These are phyloP conservation scores for Lerista edwardsae DNA, from an alignment of 2,797 vertebrate species.

Conservation along the genomic window DNA sequence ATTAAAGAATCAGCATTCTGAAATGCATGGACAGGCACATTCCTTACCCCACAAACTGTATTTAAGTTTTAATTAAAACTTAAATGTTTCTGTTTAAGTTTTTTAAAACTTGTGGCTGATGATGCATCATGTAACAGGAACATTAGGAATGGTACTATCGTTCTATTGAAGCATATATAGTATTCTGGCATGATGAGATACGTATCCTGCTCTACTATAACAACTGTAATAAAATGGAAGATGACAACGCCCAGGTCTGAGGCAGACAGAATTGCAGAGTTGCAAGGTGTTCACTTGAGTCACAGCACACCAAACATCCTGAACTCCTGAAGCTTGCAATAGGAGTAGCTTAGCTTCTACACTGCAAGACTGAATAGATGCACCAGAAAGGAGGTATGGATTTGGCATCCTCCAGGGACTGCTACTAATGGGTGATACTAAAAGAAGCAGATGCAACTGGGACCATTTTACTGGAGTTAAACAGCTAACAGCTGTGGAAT, in stretches of 20 bases:
- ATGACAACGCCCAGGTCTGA: not conserved
- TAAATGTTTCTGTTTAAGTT: no score
- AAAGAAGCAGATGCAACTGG: not conserved
- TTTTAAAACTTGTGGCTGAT: not conserved
- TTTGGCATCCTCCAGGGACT: not conserved
- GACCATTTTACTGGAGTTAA: not conserved
- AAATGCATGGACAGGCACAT: fast-evolving
- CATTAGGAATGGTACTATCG: not conserved
- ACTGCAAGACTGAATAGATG: not conserved
- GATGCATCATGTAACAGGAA: fast-evolving
- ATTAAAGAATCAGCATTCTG: conserved; percentile 8
- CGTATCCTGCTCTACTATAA: no score
- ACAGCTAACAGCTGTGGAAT: no score
- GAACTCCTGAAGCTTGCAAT: not conserved
- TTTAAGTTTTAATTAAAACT: not conserved
- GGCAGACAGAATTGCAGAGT: not conserved
- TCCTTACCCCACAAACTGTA: fast-evolving
- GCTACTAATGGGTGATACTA: not conserved
- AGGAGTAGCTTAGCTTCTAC: fast-evolving
- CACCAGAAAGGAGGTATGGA: fast-evolving
- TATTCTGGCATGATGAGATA: no score
- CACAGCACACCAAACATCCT: not conserved
- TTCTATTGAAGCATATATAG: not conserved
- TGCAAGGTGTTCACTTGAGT: not conserved
- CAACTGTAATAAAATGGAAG: not conserved